Conservation (phyloP, 2,888 invertebrate genomes). For the Bellardia pandia region DNA sequence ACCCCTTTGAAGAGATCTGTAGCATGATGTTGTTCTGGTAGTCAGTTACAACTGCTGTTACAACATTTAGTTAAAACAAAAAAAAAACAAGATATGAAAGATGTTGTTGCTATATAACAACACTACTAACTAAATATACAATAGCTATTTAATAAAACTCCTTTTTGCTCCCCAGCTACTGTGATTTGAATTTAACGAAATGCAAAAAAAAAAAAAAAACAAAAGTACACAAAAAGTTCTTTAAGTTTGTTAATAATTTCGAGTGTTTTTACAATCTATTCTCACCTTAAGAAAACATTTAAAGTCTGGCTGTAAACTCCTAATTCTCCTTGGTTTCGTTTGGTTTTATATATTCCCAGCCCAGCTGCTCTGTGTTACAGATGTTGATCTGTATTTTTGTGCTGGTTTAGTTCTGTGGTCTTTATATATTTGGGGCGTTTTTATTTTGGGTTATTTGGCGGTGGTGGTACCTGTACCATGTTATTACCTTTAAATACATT, state of each 20-base stretch:
- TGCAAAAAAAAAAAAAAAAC: not conserved
- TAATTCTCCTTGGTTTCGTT: conserved; percentile 41
- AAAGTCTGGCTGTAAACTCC: conserved; percentile 53
- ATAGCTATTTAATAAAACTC: conserved; percentile 47
- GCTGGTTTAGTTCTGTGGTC: conserved; percentile 72
- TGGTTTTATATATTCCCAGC: conserved; percentile 68
- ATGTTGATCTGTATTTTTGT: conserved; percentile 52
- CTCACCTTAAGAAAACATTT: conserved; percentile 66
- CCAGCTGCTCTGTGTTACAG: conserved; percentile 71
- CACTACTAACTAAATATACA: conserved; percentile 15
- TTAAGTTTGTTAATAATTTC: conserved; percentile 64
- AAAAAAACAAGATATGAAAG: conserved; percentile 51
- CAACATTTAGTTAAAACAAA: conserved; percentile 14
- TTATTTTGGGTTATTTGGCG: conserved; percentile 75
- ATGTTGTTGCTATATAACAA: conserved; percentile 23
- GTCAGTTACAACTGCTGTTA: conserved; percentile 27
- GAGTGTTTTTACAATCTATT: conserved; percentile 62
- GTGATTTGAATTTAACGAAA: conserved; percentile 61
- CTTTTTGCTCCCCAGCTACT: conserved; percentile 51
- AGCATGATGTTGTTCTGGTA: conserved; percentile 41
- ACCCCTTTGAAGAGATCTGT: conserved; percentile 38
- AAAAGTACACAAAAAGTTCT: conserved; percentile 2
- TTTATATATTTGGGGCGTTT: conserved; percentile 77
- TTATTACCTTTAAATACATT: conserved; percentile 78
- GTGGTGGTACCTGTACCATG: conserved; percentile 75